These are phyloP conservation scores for Pampusana beccarii DNA, from an alignment of 2,113 vertebrate genomes.

Conservation along the genomic window DNA sequence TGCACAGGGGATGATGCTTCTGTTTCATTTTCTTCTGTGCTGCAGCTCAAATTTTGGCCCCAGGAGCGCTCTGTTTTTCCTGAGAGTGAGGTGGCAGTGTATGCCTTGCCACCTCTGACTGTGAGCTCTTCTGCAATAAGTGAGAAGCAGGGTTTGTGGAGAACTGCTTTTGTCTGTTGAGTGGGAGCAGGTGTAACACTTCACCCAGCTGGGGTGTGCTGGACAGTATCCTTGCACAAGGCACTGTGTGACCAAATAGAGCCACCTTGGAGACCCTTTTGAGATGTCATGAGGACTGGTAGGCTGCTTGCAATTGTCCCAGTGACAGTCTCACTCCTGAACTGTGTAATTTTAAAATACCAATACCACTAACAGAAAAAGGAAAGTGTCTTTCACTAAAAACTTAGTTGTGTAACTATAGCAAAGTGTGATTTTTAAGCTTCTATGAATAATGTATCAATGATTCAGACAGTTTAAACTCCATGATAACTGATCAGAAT, in stretches of 20 bases:
- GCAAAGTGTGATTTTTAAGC: background rate
- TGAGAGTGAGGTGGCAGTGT: background rate
- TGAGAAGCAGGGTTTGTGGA: background rate
- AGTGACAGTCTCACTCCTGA: background rate
- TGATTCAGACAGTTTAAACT: background rate
- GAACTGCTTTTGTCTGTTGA: background rate
- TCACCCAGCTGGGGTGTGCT: background rate
- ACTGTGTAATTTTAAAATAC: background rate
- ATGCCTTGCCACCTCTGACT: background rate
- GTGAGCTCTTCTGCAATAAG: background rate
- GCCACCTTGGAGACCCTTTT: background rate
- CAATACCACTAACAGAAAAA: background rate
- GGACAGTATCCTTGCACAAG: background rate
- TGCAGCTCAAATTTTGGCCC: background rate
- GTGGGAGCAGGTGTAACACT: background rate
- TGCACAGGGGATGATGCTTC: background rate
- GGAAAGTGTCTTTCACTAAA: background rate
- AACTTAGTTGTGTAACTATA: background rate
- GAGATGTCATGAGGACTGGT: accelerated
- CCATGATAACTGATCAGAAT: background rate
- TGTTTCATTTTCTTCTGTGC: background rate
- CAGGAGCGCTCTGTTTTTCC: background rate
- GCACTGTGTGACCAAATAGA: background rate
- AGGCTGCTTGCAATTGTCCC: background rate
- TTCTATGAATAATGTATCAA: background rate